phyloP scores from a whole-genome alignment of 1,140 invertebrate species.

The Grapholita molesta region DNA sequence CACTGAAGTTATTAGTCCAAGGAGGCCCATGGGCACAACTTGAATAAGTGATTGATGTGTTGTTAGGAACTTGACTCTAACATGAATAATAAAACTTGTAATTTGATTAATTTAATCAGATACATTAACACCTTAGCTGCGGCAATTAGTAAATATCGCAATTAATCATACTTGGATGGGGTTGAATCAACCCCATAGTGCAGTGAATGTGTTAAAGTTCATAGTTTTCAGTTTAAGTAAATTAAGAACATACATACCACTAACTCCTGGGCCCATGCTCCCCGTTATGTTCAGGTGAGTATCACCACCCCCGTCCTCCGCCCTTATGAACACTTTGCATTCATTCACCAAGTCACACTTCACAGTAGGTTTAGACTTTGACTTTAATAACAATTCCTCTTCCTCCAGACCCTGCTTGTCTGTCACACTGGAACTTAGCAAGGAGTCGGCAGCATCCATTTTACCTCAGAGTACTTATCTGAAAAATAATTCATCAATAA shows the following conservation, averaged over 20 bases:
- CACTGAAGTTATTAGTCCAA: no score
- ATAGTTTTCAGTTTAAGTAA: no score
- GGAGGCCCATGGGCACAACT: no score
- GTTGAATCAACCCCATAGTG: no score
- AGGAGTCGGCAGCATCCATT: conserved; percentile 36
- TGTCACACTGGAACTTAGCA: conserved; percentile 31
- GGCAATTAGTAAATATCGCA: no score
- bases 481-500: neutral
- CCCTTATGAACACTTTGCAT: conserved; percentile 64
- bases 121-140: no score
- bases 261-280: conserved; percentile 25
- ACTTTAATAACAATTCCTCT: conserved; percentile 41
- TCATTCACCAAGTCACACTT: conserved; percentile 67
- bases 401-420: conserved; percentile 37
- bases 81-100: no score
- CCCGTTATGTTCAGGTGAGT: conserved; percentile 37
- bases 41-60: no score
- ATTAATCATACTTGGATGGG: no score
- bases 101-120: no score
- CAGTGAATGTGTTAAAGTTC: no score
- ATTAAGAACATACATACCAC: conserved; percentile 25
- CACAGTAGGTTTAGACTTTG: conserved; percentile 37
- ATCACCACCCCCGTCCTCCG: conserved; percentile 67
- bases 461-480: neutral
- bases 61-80: no score